Conservation (phyloP, 2,797 vertebrate genomes). For the Oophaga sylvatica region DNA sequence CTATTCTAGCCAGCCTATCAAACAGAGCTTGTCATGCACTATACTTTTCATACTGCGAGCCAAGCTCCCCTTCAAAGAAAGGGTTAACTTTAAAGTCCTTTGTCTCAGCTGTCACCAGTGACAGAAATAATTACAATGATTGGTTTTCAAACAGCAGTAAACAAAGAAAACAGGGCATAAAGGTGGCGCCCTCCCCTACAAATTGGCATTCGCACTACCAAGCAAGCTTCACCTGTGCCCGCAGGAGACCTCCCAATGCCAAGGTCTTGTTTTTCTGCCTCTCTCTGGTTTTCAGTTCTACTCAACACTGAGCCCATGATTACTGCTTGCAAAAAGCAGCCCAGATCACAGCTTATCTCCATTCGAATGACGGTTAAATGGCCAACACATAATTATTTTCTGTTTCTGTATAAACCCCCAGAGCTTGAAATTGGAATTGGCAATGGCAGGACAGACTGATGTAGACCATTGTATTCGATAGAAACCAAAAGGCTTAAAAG, state of each 20-base stretch:
- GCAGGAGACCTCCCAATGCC: slow-evolving; percentile 59
- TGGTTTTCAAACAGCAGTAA: slow-evolving; percentile 47
- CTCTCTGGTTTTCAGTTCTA: slow-evolving; percentile 54
- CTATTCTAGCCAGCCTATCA: slow-evolving; percentile 27
- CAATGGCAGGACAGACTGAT: slow-evolving; percentile 40
- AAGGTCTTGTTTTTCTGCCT: slow-evolving; percentile 61
- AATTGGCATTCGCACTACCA: slow-evolving; percentile 47
- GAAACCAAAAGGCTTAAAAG: slow-evolving; percentile 27
- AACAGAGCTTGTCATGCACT: slow-evolving; percentile 18
- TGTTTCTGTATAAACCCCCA: slow-evolving; percentile 55
- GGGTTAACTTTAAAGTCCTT: slow-evolving; percentile 45
- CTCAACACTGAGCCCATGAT: slow-evolving; percentile 64
- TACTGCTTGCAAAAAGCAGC: slow-evolving; percentile 57
- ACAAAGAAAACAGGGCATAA: slow-evolving; percentile 54
- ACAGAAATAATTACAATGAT: slow-evolving; percentile 53
- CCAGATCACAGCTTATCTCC: slow-evolving; percentile 49
- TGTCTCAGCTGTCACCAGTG: slow-evolving; percentile 45
- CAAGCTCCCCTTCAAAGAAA: neutral
- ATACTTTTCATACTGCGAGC: neutral
- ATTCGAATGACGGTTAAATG: slow-evolving; percentile 58
- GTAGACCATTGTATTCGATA: slow-evolving; percentile 36
- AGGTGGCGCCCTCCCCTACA: slow-evolving; percentile 31
- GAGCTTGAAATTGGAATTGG: slow-evolving; percentile 57
- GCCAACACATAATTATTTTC: slow-evolving; percentile 55
- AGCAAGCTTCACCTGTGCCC: slow-evolving; percentile 57